phyloP scores from a whole-genome alignment of 2,113 vertebrate species.

The Vanacampus margaritifer region DNA sequence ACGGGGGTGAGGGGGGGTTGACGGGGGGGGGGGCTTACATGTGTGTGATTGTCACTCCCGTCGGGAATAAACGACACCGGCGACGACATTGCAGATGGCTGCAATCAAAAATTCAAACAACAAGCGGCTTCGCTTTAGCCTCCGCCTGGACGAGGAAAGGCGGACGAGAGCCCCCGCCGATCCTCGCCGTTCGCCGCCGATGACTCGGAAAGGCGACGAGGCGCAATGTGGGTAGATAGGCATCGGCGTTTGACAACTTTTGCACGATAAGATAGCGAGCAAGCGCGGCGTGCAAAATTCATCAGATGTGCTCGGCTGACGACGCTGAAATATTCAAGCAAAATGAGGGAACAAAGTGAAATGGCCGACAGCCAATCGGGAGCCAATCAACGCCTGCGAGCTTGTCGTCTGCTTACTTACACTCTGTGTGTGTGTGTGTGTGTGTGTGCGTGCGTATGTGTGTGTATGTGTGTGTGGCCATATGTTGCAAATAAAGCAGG shows the following conservation, averaged over 20 bases:
- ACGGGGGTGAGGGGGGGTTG: conserved; percentile 4
- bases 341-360: conserved; percentile 38
- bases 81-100: conserved; percentile 68
- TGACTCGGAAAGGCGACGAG: conserved; percentile 46
- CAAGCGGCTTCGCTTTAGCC: conserved; percentile 63
- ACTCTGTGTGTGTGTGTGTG: conserved; percentile 35
- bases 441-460: not conserved
- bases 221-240: conserved; percentile 45
- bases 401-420: conserved; percentile 51
- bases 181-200: conserved; percentile 34
- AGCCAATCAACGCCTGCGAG: conserved; percentile 56
- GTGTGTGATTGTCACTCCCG: conserved; percentile 58
- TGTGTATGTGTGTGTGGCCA: conserved; percentile 49
- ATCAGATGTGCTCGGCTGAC: conserved; percentile 41
- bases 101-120: conserved; percentile 73
- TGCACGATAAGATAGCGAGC: conserved; percentile 39
- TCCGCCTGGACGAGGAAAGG: conserved; percentile 14
- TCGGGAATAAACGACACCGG: conserved; percentile 69
- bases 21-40: not conserved
- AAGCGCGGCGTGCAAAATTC: conserved; percentile 38
- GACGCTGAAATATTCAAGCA: conserved; percentile 41
- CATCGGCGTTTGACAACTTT: conserved; percentile 57
- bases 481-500: conserved; percentile 60
- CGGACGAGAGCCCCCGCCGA: conserved; percentile 31
- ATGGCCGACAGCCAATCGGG: conserved; percentile 47